Conservation (phyloP, 2,888 invertebrate species). For the Sycophila texana region DNA sequence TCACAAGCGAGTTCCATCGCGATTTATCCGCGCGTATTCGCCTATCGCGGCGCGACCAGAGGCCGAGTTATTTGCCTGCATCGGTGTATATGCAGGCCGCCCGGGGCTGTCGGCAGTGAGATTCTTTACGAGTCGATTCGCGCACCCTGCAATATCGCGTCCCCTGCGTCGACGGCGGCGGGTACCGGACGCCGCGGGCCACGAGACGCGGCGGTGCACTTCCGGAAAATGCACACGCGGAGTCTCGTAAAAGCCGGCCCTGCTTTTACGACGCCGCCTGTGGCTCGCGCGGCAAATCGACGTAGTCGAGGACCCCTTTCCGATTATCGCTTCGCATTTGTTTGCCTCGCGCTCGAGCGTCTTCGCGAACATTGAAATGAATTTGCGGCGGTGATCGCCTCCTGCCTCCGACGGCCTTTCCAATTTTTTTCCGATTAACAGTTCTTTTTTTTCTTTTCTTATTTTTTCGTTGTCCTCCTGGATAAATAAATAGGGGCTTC, state of each 20-base stretch:
- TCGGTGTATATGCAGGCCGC: conserved; percentile 25
- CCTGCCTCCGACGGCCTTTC: too few relatives aligned
- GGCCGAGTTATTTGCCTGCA: conserved; percentile 16
- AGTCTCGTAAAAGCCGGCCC: conserved; percentile 9
- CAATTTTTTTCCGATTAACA: too few relatives aligned
- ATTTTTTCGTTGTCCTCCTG: too few relatives aligned
- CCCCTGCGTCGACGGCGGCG: background rate
- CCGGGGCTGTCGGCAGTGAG: background rate
- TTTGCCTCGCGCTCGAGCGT: too few relatives aligned
- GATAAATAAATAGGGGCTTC: too few relatives aligned
- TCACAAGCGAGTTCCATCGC: too few relatives aligned
- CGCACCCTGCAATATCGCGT: conserved; percentile 21
- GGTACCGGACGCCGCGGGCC: background rate
- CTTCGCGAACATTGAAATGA: background rate
- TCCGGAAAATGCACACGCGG: conserved; percentile 27
- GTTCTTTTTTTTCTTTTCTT: too few relatives aligned
- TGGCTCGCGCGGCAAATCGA: background rate
- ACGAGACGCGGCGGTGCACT: conserved; percentile 22
- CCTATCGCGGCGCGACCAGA: too few relatives aligned
- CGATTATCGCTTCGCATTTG: too few relatives aligned
- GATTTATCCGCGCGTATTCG: too few relatives aligned
- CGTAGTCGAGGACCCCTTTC: too few relatives aligned
- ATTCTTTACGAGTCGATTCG: conserved; percentile 59
- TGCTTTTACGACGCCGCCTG: conserved; percentile 1
- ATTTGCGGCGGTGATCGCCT: background rate